Percentiles rank a stretch among this genome's conserved stretches.
phyloP scores from a whole-genome alignment of 2,888 invertebrate genomes.

The Spilarctia lutea region DNA sequence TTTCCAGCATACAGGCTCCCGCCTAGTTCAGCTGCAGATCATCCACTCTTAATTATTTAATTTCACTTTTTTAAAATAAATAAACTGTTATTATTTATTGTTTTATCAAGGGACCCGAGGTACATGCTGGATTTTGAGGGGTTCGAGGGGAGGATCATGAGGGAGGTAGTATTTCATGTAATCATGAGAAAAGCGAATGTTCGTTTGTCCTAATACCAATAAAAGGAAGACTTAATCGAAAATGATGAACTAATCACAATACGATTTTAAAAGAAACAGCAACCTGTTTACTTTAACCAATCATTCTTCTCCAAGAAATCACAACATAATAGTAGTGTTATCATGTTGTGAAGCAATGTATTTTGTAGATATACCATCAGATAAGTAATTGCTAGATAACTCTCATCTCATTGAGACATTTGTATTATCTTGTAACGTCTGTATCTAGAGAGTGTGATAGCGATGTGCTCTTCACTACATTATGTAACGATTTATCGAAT shows the following conservation, averaged over 20 bases:
- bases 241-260: background rate
- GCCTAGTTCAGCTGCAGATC: too few species aligned
- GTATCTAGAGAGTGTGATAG: slow-evolving; percentile 52
- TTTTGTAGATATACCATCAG: slow-evolving; percentile 34
- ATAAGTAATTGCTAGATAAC: slow-evolving; percentile 50
- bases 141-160: too few species aligned
- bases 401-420: slow-evolving; percentile 59
- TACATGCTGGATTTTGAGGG: too few species aligned
- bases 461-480: slow-evolving; percentile 47
- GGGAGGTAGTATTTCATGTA: too few species aligned
- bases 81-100: too few species aligned
- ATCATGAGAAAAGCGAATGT: too few species aligned
- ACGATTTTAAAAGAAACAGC: background rate
- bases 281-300: background rate
- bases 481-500: slow-evolving; percentile 41
- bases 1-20: too few species aligned
- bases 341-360: slow-evolving; percentile 40
- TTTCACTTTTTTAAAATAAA: too few species aligned
- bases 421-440: slow-evolving; percentile 48
- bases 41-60: too few species aligned
- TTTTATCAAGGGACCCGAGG: too few species aligned
- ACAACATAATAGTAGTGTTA: slow-evolving; percentile 22
- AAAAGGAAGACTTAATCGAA: background rate
- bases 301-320: slow-evolving; percentile 8
- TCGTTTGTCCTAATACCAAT: too few species aligned